Evolutionary conservation across 2,797 vertebrate genomes (phyloP).

Genomic region (Perodicticus potto): DNA sequence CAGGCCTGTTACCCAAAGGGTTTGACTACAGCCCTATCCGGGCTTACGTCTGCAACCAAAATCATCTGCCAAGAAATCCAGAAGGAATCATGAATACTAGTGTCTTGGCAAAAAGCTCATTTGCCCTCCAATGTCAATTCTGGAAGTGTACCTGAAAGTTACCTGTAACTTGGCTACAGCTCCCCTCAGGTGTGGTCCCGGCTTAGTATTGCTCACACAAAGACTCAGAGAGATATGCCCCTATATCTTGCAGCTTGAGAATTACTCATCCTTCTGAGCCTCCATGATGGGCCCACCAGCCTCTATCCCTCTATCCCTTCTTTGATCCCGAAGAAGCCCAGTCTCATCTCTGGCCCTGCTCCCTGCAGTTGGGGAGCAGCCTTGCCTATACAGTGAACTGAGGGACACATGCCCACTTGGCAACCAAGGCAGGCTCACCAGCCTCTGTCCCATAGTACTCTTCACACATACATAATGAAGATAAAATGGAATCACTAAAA

Average conservation of each 20-base stretch:
- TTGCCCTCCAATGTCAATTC: not conserved
- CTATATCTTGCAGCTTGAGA: not conserved
- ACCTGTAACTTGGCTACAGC: not conserved
- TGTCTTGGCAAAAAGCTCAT: not conserved
- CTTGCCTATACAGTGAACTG: not conserved
- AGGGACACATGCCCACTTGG: not conserved
- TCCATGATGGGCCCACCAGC: not conserved
- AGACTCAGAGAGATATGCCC: not conserved
- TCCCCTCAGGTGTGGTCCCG: not conserved
- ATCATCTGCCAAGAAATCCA: not conserved
- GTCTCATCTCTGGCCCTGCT: not conserved
- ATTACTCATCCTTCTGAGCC: not conserved
- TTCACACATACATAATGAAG: not conserved
- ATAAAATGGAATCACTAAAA: slow-evolving; percentile 23
- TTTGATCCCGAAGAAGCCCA: not conserved
- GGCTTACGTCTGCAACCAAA: not conserved
- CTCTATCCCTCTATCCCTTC: not conserved
- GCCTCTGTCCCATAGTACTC: not conserved
- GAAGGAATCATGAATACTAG: not conserved
- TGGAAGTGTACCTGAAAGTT: not conserved
- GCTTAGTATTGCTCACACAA: not conserved
- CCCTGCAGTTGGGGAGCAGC: not conserved
- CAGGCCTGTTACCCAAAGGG: not conserved
- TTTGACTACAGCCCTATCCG: not conserved
- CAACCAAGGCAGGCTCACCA: not conserved